phyloP scores from a whole-genome alignment of 2,113 vertebrate genomes.

The Urocynchramus pylzowi region DNA sequence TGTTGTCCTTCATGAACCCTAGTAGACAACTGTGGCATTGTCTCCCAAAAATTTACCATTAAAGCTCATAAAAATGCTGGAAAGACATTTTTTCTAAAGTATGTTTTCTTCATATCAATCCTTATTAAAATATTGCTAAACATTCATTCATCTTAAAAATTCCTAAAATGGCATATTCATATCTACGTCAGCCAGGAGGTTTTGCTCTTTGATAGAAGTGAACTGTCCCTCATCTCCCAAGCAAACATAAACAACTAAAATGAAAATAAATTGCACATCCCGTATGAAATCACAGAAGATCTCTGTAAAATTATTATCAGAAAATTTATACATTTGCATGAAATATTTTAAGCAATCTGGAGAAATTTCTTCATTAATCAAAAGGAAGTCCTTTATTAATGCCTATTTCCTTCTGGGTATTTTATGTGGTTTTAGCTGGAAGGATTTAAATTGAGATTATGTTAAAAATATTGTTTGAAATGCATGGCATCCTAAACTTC shows the following conservation, averaged over 20 bases:
- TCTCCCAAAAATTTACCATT: neutral
- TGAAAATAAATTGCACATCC: rapidly evolving
- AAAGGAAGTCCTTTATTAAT: neutral
- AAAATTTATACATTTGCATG: neutral
- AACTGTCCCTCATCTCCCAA: neutral
- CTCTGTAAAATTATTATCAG: neutral
- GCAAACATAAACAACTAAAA: neutral
- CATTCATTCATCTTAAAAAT: neutral
- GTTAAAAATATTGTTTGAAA: neutral
- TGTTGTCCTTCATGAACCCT: neutral
- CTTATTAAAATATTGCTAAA: neutral
- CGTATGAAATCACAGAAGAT: neutral
- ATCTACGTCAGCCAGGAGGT: neutral
- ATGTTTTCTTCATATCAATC: neutral
- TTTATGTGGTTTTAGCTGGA: neutral
- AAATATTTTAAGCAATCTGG: neutral
- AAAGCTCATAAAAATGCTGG: neutral
- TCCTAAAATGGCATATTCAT: neutral
- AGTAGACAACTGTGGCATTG: neutral
- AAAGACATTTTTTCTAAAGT: neutral
- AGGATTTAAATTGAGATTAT: neutral
- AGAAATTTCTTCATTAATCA: neutral
- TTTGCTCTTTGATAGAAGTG: neutral
- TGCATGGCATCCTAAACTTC: neutral
- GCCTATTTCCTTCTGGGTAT: neutral